phyloP scores from a whole-genome alignment of 1,140 invertebrate species.

The Gonioctena quinquepunctata region DNA sequence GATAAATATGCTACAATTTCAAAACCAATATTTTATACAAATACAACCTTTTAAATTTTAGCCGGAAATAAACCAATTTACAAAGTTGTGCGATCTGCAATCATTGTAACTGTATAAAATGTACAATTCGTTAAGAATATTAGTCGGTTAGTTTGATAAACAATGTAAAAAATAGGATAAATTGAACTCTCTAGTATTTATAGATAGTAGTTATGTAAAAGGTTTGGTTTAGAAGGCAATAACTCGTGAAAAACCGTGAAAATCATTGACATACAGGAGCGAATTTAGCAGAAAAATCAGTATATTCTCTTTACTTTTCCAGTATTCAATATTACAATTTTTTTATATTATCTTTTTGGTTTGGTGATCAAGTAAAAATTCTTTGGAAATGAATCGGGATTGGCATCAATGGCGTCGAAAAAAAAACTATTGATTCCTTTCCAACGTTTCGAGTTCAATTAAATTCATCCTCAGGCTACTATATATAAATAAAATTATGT shows the following conservation, averaged over 20 bases:
- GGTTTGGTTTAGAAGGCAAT: conserved; percentile 44
- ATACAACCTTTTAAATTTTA: conserved; percentile 10
- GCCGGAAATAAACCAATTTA: conserved; percentile 16
- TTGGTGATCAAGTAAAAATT: too few species aligned
- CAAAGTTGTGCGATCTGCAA: conserved; percentile 51
- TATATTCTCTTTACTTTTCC: too few species aligned
- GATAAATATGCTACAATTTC: neutral
- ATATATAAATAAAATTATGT: too few species aligned
- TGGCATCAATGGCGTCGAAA: too few species aligned
- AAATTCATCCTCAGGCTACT: too few species aligned
- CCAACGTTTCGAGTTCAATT: too few species aligned
- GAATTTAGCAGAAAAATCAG: too few species aligned
- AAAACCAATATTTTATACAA: conserved; percentile 9
- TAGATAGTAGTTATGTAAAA: conserved; percentile 30
- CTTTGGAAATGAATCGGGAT: too few species aligned
- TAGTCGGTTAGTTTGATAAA: conserved; percentile 38
- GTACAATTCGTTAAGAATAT: conserved; percentile 44
- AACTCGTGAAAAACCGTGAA: conserved; percentile 38
- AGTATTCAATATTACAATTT: too few species aligned
- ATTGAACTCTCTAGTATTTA: conserved; percentile 33
- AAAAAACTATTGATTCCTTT: too few species aligned
- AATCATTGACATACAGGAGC: conserved; percentile 26
- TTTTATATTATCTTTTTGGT: too few species aligned
- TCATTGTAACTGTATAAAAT: conserved; percentile 51
- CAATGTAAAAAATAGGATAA: conserved; percentile 35